Base-by-base conservation (phyloP, 1,140 invertebrate species). In the Hypsibius dujardini region DNA sequence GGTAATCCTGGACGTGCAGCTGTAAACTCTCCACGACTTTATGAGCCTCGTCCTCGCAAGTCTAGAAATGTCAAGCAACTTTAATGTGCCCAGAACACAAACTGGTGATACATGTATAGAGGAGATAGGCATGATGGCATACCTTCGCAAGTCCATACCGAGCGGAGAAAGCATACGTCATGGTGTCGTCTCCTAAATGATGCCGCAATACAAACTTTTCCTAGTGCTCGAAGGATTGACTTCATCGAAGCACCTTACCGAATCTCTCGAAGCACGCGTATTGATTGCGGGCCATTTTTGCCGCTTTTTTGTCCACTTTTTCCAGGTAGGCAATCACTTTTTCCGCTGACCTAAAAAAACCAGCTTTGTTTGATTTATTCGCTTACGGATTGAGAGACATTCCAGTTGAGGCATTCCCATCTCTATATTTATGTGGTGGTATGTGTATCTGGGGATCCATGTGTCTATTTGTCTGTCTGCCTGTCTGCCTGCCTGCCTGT, bases 211-310 rank as follows among this genome's bases (percentile, higher is more conserved):
- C 28, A 28, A 28, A 28, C 28, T 28, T 28, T 28, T 28, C 28
- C 28, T 28, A 28, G 28, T 28, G 28, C 28, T 28, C 28, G 28
- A 28, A 28, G 28, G 28, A 28, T 28, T 28, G 28, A 28, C 28
- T 28, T 28, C 28, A 28, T 28, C 28, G 28, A 28, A 28, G 28
- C 28, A 28, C 28, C 28, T 28, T 28, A 28, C 50, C 50, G 50
- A 56, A 56, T n/a, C n/a, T 56, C 50, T 56, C 50, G n/a, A 56
- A 56, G 50, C 50, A 56, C 50, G 7, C 50, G n/a, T 56, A 56
- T n/a, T 56, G 50, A 56, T 56, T n/a, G 7, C 50, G 50, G 7
- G 50, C 50, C n/a, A n/a, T n/a, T n/a, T 56, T 56, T 7, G 50
- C 50, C n/a, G 50, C 50, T 56, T 56, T 56, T 7, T 7, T 7